Evolutionary conservation across 2,797 vertebrate species (phyloP).

Genomic region (Pteropus rufus): DNA sequence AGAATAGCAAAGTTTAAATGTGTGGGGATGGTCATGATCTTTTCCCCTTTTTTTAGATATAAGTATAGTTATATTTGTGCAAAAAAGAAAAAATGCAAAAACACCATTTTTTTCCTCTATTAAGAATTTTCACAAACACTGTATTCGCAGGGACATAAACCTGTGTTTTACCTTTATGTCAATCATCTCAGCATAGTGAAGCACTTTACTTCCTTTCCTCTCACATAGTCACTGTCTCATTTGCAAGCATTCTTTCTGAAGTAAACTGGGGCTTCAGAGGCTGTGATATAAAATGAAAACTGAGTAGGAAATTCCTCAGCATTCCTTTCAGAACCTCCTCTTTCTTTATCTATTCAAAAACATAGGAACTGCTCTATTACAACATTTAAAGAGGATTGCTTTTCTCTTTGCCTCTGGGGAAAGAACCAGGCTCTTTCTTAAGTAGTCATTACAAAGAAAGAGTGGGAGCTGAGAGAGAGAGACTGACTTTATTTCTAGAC

Average conservation of each 20-base stretch:
- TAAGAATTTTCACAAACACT: background rate
- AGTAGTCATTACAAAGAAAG: background rate
- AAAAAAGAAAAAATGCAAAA: background rate
- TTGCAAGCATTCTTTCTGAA: background rate
- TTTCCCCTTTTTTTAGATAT: background rate
- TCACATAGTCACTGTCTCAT: background rate
- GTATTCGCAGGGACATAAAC: background rate
- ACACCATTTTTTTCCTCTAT: background rate
- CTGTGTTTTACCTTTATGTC: background rate
- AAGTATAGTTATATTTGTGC: background rate
- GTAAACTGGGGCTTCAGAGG: background rate
- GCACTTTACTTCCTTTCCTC: background rate
- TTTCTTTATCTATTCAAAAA: background rate
- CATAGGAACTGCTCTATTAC: background rate
- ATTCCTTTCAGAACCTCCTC: background rate
- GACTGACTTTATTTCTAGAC: background rate
- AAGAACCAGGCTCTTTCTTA: background rate
- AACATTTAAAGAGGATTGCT: background rate
- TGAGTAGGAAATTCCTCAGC: background rate
- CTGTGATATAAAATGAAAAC: background rate
- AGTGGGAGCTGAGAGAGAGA: background rate
- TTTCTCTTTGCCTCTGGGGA: background rate
- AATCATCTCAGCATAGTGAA: background rate
- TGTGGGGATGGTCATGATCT: background rate
- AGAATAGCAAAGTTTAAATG: background rate